Percentiles rank a stretch among this genome's conserved stretches.
phyloP scores from a whole-genome alignment of 1,140 invertebrate species.

The Sweltsa coloradensis region DNA sequence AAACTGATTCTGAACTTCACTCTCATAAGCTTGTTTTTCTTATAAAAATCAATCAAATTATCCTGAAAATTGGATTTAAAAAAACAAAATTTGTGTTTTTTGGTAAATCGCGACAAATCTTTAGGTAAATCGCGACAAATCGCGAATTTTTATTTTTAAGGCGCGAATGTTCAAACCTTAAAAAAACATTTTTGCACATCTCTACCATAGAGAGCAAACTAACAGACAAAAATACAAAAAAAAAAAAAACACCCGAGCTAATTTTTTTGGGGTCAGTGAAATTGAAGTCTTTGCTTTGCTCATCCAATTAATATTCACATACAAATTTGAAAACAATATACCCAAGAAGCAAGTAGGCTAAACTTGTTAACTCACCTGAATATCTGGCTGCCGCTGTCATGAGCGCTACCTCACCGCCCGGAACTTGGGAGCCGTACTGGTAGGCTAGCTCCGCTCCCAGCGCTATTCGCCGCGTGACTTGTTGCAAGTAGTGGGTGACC shows the following conservation, averaged over 20 bases:
- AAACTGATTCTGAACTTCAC: too few species aligned
- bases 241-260: too few species aligned
- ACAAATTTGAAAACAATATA: neutral
- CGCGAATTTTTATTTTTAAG: too few species aligned
- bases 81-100: too few species aligned
- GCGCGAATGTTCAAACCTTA: neutral
- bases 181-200: constrained; percentile 27
- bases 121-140: too few species aligned
- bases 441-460: constrained; percentile 88
- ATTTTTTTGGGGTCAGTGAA: too few species aligned
- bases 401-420: constrained; percentile 75
- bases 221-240: constrained; percentile 6
- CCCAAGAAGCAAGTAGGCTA: neutral
- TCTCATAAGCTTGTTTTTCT: too few species aligned
- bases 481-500: constrained; percentile 87
- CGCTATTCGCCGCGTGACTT: constrained; percentile 62
- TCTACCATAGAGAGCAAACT: constrained; percentile 24
- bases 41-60: too few species aligned
- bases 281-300: too few species aligned
- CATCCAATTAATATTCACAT: neutral
- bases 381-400: constrained; percentile 75
- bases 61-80: too few species aligned
- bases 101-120: too few species aligned
- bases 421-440: constrained; percentile 67
- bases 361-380: constrained; percentile 33